A percentile compares a stretch with the other conserved stretches of the same genome.
Conservation (phyloP, 1,140 invertebrate genomes). For the Drosophila malerkotliana region DNA sequence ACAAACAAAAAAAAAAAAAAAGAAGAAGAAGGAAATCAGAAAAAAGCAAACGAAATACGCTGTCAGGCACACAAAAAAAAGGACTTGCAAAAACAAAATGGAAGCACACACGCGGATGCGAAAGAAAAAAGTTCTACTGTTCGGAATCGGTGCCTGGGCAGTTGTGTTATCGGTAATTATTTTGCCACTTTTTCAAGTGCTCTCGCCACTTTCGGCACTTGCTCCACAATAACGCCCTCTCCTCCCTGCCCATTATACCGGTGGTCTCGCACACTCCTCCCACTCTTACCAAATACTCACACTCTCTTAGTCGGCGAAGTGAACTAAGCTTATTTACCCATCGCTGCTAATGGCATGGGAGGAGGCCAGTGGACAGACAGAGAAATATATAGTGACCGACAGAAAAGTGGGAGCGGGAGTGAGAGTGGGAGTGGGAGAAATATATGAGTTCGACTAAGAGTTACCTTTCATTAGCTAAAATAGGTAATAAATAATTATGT, state of each 20-base stretch:
- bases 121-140: conserved; percentile 22
- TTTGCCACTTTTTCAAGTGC: conserved; percentile 67
- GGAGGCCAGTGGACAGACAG: conserved; percentile 9
- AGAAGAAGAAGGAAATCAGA: not conserved
- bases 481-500: too few species aligned
- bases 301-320: conserved; percentile 7
- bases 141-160: conserved; percentile 33
- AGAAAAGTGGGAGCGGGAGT: not conserved
- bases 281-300: not conserved
- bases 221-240: not conserved
- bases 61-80: not conserved
- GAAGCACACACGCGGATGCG: not conserved
- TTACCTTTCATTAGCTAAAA: not conserved
- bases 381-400: conserved; percentile 10
- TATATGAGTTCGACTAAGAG: not conserved
- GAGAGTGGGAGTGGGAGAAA: not conserved
- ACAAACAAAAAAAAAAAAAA: conserved; percentile 3
- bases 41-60: conserved; percentile 7
- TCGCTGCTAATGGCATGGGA: conserved; percentile 31
- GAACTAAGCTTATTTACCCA: conserved; percentile 42
- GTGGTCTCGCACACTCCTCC: not conserved
- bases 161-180: conserved; percentile 66
- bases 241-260: not conserved
- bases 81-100: not conserved
- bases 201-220: conserved; percentile 38